Base-by-base conservation (phyloP, 2,888 invertebrate genomes). In the Ypsolopha scabrella region DNA sequence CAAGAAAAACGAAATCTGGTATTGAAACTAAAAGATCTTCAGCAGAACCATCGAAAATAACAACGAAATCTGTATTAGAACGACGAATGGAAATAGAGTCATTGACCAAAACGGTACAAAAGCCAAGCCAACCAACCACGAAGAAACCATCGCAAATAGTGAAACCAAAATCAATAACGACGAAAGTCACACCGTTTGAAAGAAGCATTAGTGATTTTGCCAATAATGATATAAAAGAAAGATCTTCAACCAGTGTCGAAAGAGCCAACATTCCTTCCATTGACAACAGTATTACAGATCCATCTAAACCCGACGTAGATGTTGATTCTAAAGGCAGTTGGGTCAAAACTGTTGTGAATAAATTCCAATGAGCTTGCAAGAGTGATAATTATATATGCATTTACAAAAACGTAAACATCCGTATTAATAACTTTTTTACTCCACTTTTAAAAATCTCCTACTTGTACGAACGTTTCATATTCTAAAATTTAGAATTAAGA, bases 301-400 rank as follows among this genome's bases (percentile, higher is more conserved):
- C 60, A 56, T 67, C 51, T 34, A 57, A 62, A 59, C 24, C 54
- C 41, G 62, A 62, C 34, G 57, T 56, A 50, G 65, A 72, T 47
- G 64, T 66, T 7, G 81, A 24, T 24, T 24, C 24, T 24, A 82
- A 6, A 88, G 89, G 90, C 36, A 87, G 87, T 61, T 93, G 93
- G 93, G 93, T 93, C 0, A 91, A 91, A 64, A 90, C 92, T 62
- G 91, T 93, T 63, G 91, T 92, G 10, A 91, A 90, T 59, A 90
- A 91, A 81, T 90, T 93, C 66, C 92, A 93, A 87, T 90, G 67
- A 81, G 24, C 11, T 9, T 43, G 9, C 7, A 43, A 11, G 43
- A 43, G 43, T 43, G 43, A 43, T 43, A 43, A 24, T 3, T 24
- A 24, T 24, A n/a, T 13, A 7, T 43, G 43, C 43, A 43, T 43